Evolutionary conservation across 2,113 vertebrate species (phyloP).

Genomic region (Indicator maculatus): DNA sequence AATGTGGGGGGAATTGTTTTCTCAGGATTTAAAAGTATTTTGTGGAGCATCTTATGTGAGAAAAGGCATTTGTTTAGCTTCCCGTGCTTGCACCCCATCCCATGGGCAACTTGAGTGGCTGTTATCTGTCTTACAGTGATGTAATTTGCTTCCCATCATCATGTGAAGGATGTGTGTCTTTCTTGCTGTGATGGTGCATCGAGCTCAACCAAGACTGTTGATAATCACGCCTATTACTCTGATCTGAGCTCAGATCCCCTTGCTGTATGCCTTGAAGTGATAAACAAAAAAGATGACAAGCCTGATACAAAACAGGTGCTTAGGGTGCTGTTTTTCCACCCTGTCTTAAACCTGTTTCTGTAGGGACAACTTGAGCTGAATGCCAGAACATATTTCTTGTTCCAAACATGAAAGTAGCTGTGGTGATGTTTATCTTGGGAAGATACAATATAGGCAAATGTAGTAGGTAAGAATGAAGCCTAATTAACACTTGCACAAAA

Average conservation of each 20-base stretch:
- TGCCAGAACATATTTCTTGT: background rate
- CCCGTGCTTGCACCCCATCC: background rate
- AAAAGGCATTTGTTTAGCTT: background rate
- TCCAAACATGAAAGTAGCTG: background rate
- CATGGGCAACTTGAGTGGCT: background rate
- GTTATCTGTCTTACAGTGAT: background rate
- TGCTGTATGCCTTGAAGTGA: background rate
- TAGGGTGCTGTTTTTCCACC: background rate
- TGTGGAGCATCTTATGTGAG: background rate
- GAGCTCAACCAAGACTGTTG: background rate
- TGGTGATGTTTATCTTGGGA: no score
- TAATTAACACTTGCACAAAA: background rate
- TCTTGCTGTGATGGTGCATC: background rate
- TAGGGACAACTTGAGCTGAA: background rate
- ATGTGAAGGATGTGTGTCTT: background rate
- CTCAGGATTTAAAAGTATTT: background rate
- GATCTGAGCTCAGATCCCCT: background rate
- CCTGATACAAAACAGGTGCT: background rate
- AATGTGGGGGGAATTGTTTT: background rate
- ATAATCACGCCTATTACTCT: background rate
- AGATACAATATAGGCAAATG: background rate
- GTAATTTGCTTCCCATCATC: background rate
- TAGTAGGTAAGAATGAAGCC: background rate
- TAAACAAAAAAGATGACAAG: background rate
- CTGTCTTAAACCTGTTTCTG: background rate